Base-by-base conservation (phyloP, 2,797 vertebrate species). In the Ctenopoma kingsleyae region DNA sequence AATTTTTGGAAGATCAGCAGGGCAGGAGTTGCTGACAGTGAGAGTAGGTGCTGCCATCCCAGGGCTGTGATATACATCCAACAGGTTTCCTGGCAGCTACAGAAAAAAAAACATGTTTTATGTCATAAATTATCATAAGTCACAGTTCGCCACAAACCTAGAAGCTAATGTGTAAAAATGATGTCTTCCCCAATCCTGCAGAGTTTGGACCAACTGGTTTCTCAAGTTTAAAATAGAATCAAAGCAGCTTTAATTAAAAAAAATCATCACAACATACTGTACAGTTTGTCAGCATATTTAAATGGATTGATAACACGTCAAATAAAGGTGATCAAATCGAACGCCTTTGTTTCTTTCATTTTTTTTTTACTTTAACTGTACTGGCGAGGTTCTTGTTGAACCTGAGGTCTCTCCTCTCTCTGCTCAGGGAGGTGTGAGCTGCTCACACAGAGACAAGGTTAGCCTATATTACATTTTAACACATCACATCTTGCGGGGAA, bases 11-110 rank as follows among this genome's bases (percentile, higher is more conserved):
- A 98, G 94, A 82, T 98, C 96, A 23, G 96, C 96, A 0, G 97
- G 97, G 68, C 97, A 97, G 81, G 97, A 98, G 90, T 97, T 98
- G 92, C 97, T 98, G 82, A 95, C 95, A 1, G 96, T 94, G 47
- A 96, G 92, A 52, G 92, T 90, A 13, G 95, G 90, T 0, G 95
- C 91, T 40, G 93, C 87, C 88, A 95, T 94, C 17, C 95, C 93
- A 53, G 95, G 91, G 74, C 89, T 95, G 59, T 92, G 94, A 83
- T 96, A 97, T 1, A 96, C 92, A 84, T 97, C 96, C 81, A 98
- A 87, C 53, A 97, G 92, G 76, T 96, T 97, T 62, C 95, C 96
- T 4, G 97, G 96, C 53, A 97, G 93, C 97, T 98, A 69, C 3
- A 67, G 30, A 11, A 81, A 66, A 81, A 66, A 80, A 4, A 5